Evolutionary conservation across 2,888 invertebrate species (phyloP).

Genomic region (Drosophila mulleri): DNA sequence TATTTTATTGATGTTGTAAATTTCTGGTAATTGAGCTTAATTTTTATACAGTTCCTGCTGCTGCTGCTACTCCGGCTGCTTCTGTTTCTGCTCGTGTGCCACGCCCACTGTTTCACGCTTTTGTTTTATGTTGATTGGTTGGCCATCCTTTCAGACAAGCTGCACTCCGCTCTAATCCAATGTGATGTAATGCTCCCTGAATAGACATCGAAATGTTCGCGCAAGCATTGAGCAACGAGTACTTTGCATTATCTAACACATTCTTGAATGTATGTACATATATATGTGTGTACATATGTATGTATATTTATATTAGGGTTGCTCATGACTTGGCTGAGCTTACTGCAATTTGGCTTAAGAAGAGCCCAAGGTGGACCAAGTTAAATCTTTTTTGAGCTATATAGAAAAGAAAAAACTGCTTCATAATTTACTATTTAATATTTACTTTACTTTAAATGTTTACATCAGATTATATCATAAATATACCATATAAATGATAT

Average conservation of each 20-base stretch:
- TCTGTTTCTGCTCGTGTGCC: slow-evolving; percentile 18
- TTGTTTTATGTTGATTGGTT: slow-evolving; percentile 79
- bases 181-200: slow-evolving; percentile 10
- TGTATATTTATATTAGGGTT: background rate
- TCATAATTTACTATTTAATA: no score
- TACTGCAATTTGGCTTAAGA: background rate
- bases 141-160: slow-evolving; percentile 37
- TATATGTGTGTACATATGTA: background rate
- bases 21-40: slow-evolving; percentile 82
- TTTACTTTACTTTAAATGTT: no score
- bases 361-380: background rate
- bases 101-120: slow-evolving; percentile 48
- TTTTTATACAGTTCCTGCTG: slow-evolving; percentile 73
- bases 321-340: background rate
- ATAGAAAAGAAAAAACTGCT: no score
- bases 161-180: slow-evolving; percentile 10
- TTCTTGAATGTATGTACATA: background rate
- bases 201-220: slow-evolving; percentile 36
- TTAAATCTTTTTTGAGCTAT: no score
- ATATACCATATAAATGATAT: no score
- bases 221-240: slow-evolving; percentile 19
- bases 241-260: slow-evolving; percentile 5
- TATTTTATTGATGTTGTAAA: slow-evolving; percentile 82
- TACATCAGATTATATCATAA: no score
- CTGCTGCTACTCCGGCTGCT: slow-evolving; percentile 1